Base-by-base conservation (phyloP, 2,888 invertebrate genomes). In the Agrochola macilenta region DNA sequence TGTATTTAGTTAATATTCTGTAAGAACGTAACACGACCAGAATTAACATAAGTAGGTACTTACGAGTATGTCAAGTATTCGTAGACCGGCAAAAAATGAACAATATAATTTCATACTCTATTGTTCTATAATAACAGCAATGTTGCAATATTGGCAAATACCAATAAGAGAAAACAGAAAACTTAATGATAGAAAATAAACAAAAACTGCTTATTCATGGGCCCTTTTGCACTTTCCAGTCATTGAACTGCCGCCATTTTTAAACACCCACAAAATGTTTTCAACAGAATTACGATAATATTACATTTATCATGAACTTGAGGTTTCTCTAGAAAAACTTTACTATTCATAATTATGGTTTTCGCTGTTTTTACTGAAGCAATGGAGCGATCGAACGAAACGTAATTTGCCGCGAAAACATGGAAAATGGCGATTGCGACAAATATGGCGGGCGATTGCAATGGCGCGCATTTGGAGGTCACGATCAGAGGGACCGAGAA, bases 321-420 rank as follows among this genome's bases (percentile, higher is more conserved):
- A 90, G 89, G 86, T 93, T 92, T 92, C 90, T 91, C 91, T 92
- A 88, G 86, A 89, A 89, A 92, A 91, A 87, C 81, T 79, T 80
- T 79, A 80, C 75, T 72, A 80, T 82, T 82, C 69, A 78, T 79
- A 78, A 82, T 89, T 88, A 91, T 77, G 91, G 90, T 90, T 91
- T 89, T 81, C 83, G 69, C 80, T 83, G 83, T 85, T 82, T 79
- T 75, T 69, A 49, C 68, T 74, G 78, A 73, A 87, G 74, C 86
- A 83, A 76, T 68, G 68, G 78, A 78, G 73, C 77, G 83, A 69
- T 83, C 74, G 82, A 89, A 75, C 60, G 12, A 73, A 79, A 79
- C 65, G 69, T 73, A 82, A 88, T 74, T 87, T 86, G 86, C 80
- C 82, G 88, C 83, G 85, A 87, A 90, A 88, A 90, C 80, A 61